A percentile compares a stretch with the other conserved stretches of the same genome.
phyloP scores from a whole-genome alignment of 1,140 invertebrate species.

The fruit fly (Drosophila melanogaster) region Release_6_plus_ISO1_MT NT_037436.4:18026501-18027000 shows the following conservation, averaged over 20 bases:
- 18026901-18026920: slow-evolving; percentile 1
- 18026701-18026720: slow-evolving; percentile 6
- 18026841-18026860: slow-evolving; percentile 12
- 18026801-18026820: slow-evolving; percentile 41
- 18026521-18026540: slow-evolving; percentile 1
- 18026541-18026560: slow-evolving; percentile 16
- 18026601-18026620: background rate
- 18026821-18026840: slow-evolving; percentile 37
- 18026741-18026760: slow-evolving; percentile 75
- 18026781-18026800: slow-evolving; percentile 62
- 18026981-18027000: background rate
- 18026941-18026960: background rate
- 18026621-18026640: slow-evolving; percentile 6
- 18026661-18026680: slow-evolving; percentile 44
- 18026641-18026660: slow-evolving; percentile 10
- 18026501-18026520: background rate
- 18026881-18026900: background rate
- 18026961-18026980: background rate
- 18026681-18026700: slow-evolving; percentile 20
- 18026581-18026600: slow-evolving; percentile 15
- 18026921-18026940: slow-evolving; percentile 12
- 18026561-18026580: slow-evolving; percentile 32
- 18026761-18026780: slow-evolving; percentile 72
- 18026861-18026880: background rate
- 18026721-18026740: slow-evolving; percentile 25